These are phyloP conservation scores for Stratiolaelaps scimitus DNA, from an alignment of 1,140 invertebrate species.

Conservation along the genomic window DNA sequence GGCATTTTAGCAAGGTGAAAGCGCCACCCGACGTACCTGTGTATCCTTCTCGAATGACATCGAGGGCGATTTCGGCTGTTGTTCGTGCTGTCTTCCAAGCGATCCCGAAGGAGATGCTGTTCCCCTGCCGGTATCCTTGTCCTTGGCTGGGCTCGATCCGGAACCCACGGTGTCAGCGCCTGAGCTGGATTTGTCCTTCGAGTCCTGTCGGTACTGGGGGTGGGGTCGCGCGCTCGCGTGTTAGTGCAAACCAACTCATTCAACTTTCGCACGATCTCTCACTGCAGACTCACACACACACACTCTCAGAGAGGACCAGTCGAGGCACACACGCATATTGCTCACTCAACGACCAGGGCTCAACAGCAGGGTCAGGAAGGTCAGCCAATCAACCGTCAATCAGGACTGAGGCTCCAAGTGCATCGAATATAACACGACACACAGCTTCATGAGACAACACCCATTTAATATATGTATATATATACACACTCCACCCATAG, in stretches of 20 bases:
- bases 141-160: constrained; percentile 18
- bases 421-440: too few relatives aligned
- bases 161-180: neutral
- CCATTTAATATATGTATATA: too few relatives aligned
- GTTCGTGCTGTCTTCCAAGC: constrained; percentile 11
- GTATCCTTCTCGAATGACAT: constrained; percentile 21
- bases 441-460: too few relatives aligned
- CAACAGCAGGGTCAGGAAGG: neutral
- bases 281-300: too few relatives aligned
- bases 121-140: neutral
- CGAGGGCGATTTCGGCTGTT: constrained; percentile 17
- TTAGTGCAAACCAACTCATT: constrained; percentile 17
- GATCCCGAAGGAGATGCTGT: neutral
- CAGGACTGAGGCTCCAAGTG: too few relatives aligned
- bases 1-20: neutral
- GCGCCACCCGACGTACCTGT: neutral
- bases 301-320: too few relatives aligned
- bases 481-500: too few relatives aligned
- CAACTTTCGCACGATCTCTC: too few relatives aligned
- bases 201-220: constrained; percentile 27
- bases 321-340: too few relatives aligned
- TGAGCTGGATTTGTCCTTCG: constrained; percentile 1
- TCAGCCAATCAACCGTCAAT: too few relatives aligned
- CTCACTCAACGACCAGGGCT: constrained; percentile 28
- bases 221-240: constrained; percentile 25